Percentiles rank a stretch among this genome's conserved stretches.
Evolutionary conservation across 2,113 vertebrate species (phyloP).

Genomic region (Aspiorhynchus laticeps): DNA sequence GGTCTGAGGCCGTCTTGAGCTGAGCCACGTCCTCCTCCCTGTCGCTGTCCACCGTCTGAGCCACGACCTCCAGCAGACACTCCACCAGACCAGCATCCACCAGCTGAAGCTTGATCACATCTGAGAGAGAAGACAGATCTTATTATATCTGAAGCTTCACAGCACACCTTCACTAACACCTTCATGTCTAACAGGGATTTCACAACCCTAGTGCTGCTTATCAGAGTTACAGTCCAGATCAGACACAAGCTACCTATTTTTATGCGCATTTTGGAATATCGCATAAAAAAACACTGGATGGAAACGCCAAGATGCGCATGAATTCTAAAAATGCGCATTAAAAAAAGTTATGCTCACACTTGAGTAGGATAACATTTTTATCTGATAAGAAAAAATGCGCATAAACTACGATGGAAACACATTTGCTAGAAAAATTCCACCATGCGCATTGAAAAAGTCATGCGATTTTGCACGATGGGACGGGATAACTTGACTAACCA

Average conservation of each 20-base stretch:
- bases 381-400: no score
- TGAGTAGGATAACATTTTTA: no score
- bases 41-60: slow-evolving; percentile 90
- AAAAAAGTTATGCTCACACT: no score
- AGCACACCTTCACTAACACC: not conserved
- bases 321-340: no score
- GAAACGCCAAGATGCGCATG: no score
- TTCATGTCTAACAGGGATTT: not conserved
- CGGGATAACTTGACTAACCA: no score
- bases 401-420: no score
- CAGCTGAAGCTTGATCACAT: slow-evolving; percentile 94
- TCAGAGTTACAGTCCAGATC: not conserved
- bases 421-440: no score
- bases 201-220: not conserved
- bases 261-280: no score
- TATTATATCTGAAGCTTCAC: not conserved
- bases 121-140: slow-evolving; percentile 66
- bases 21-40: slow-evolving; percentile 92
- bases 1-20: slow-evolving; percentile 95
- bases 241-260: not conserved
- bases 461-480: no score
- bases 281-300: no score
- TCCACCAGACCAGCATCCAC: slow-evolving; percentile 96
- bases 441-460: no score
- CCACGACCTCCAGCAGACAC: slow-evolving; percentile 92